phyloP scores from a whole-genome alignment of 2,797 vertebrate genomes.

The Bufotes viridis region DNA sequence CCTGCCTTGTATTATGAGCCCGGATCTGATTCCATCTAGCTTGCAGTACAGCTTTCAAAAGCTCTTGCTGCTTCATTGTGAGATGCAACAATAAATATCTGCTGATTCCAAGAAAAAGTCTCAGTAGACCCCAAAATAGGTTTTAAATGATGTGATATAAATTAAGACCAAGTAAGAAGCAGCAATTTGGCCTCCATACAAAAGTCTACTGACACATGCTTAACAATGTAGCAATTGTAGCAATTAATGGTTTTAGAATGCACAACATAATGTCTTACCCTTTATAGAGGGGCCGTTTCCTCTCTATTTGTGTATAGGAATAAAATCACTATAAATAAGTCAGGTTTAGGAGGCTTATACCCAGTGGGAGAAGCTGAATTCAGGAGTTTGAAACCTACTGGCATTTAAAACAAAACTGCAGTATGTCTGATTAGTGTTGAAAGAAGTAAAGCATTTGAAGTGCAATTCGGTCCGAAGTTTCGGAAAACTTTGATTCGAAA shows the following conservation, averaged over 20 bases:
- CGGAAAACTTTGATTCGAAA: no score
- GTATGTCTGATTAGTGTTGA: no score
- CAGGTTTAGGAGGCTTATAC: neutral
- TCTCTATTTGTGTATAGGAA: neutral
- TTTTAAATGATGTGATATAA: conserved; percentile 3
- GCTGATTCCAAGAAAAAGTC: conserved; percentile 14
- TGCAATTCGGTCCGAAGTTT: no score
- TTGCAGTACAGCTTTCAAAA: conserved; percentile 14
- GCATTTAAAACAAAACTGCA: no score
- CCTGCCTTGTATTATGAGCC: neutral
- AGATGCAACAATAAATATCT: conserved; percentile 33
- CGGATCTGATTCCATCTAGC: neutral
- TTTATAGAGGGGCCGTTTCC: neutral
- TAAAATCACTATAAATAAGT: neutral
- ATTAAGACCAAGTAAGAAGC: conserved; percentile 5
- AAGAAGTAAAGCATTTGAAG: no score
- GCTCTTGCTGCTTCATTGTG: conserved; percentile 16
- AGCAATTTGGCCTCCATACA: conserved; percentile 16
- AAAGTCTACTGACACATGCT: neutral
- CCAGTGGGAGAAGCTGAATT: neutral
- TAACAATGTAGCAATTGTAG: neutral
- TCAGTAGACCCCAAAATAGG: conserved; percentile 34
- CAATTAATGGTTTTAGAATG: neutral
- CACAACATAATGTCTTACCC: neutral
- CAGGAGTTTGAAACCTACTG: neutral